Conservation (phyloP, 2,888 invertebrate genomes). For the Catocala nupta region DNA sequence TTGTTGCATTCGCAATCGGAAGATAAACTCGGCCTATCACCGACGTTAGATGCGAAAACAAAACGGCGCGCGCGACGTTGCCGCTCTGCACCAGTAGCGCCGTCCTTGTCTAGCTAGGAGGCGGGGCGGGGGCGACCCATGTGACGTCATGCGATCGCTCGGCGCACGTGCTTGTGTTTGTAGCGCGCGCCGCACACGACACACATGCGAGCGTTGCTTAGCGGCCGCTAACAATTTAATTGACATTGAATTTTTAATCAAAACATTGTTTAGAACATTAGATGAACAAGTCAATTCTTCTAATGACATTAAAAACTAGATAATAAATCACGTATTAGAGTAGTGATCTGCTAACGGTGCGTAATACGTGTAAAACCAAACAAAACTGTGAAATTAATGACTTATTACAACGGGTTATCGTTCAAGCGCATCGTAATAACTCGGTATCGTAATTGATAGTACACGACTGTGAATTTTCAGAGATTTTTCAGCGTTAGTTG, state of each 20-base stretch:
- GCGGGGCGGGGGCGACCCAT: slow-evolving; percentile 75
- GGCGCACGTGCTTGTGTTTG: slow-evolving; percentile 86
- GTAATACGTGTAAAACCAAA: slow-evolving; percentile 16
- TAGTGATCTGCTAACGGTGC: neutral
- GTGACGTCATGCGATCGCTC: slow-evolving; percentile 78
- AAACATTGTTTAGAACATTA: slow-evolving; percentile 38
- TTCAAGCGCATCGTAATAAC: slow-evolving; percentile 33
- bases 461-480: slow-evolving; percentile 24
- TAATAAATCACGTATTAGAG: slow-evolving; percentile 5
- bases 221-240: slow-evolving; percentile 64
- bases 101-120: slow-evolving; percentile 68
- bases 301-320: neutral
- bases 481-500: slow-evolving; percentile 42
- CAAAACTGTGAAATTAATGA: slow-evolving; percentile 30
- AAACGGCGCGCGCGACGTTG: slow-evolving; percentile 80
- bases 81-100: slow-evolving; percentile 62
- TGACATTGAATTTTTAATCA: slow-evolving; percentile 67
- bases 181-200: slow-evolving; percentile 74
- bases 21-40: slow-evolving; percentile 84
- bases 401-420: slow-evolving; percentile 47
- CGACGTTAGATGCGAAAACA: slow-evolving; percentile 80
- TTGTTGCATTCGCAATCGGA: slow-evolving; percentile 82
- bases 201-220: slow-evolving; percentile 73
- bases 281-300: neutral
- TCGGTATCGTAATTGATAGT: slow-evolving; percentile 24